Base-by-base conservation (phyloP, 1,140 invertebrate species). In the Eulimnadia texana region DNA sequence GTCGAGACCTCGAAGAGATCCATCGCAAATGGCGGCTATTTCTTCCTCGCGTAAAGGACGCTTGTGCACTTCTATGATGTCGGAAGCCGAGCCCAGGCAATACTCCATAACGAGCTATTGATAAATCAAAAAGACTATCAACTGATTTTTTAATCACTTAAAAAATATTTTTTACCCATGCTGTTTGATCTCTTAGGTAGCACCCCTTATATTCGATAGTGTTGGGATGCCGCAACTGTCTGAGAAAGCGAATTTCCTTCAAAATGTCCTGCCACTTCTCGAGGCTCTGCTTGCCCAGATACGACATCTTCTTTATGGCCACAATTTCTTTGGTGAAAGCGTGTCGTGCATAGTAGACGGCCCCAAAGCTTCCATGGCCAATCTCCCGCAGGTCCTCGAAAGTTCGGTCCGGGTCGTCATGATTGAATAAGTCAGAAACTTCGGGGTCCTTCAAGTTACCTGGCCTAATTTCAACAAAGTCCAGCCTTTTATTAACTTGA, bases 251-350 rank as follows among this genome's bases (percentile, higher is more conserved):
- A 65, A 99, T 98, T 79, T 99, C 97, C 76, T 98, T 98, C 61
- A 98, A 78, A 69, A 99, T 99, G 74, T 99, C 97, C 74, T 96
- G 93, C 97, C 96, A 99, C 77, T 99, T 99, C 75, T 99, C 96
- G 63, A 86, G 78, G 67, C 91, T 95, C 73, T 98, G 93, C 72
- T 99, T 99, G 52, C 97, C 96, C 73, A 88, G 81, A 73, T 97
- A 99, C 23, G 93, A 96, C 96, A 99, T 99, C 77, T 99, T 99
- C 75, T 99, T 99, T 75, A 99, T 98, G 68, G 97, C 97, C 69
- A 99, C 97, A 74, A 93, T 90, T 79, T 99, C 95, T 72, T 90
- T 92, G 66, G 85, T 91, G 73, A 90, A 80, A 71, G 86, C 82
- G 78, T 94, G 91, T 72, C 92, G 83, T 53, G 96, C 97, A 81